Percentiles rank a stretch among this genome's conserved stretches.
Evolutionary conservation across 2,888 invertebrate genomes (phyloP).

Genomic region (Amitus sp.): DNA sequence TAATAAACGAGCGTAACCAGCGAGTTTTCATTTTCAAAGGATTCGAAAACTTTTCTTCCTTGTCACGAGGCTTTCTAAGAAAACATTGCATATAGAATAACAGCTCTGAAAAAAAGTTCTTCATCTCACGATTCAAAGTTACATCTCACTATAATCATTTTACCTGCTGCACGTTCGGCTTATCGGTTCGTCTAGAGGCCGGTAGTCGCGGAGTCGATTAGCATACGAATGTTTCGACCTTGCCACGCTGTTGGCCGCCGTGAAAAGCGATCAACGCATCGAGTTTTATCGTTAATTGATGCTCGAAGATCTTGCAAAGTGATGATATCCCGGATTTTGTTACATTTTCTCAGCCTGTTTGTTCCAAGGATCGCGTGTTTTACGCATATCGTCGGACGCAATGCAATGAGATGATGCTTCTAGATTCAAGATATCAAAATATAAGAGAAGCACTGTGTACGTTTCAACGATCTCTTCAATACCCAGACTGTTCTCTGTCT

Average conservation of each 20-base stretch:
- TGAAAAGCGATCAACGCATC: constrained; percentile 40
- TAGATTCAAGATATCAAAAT: constrained; percentile 18
- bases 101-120: too few species aligned
- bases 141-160: constrained; percentile 39
- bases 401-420: constrained; percentile 16
- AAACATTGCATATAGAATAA: too few species aligned
- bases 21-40: too few species aligned
- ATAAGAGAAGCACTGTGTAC: constrained; percentile 29
- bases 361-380: not conserved
- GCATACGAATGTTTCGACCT: constrained; percentile 56
- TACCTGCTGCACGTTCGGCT: constrained; percentile 44
- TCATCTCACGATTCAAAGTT: too few species aligned
- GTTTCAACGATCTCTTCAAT: constrained; percentile 37
- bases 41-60: too few species aligned
- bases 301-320: constrained; percentile 24
- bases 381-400: constrained; percentile 13
- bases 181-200: constrained; percentile 48
- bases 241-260: constrained; percentile 43
- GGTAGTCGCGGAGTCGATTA: constrained; percentile 44
- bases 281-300: constrained; percentile 36
- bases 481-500: constrained; percentile 31
- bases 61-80: too few species aligned
- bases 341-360: not conserved
- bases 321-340: too few species aligned
- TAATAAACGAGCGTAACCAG: too few species aligned